phyloP scores from a whole-genome alignment of 2,797 vertebrate genomes.

The Pempheris klunzingeri region DNA sequence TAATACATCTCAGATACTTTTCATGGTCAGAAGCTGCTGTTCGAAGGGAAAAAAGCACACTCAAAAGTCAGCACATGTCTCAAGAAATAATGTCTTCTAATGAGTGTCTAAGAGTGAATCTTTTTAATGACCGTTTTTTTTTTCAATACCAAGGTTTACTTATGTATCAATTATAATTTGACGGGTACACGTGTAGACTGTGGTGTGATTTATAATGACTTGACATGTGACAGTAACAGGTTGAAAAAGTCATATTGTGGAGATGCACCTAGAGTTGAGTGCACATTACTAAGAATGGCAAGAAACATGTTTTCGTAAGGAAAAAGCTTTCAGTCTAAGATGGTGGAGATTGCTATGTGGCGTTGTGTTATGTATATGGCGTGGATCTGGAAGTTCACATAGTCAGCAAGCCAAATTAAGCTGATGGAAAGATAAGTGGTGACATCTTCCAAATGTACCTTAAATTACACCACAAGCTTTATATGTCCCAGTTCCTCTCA shows the following conservation, averaged over 20 bases:
- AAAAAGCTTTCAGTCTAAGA: constrained; percentile 24
- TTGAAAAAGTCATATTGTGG: too few relatives aligned
- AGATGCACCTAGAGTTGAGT: background rate
- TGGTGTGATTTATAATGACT: too few relatives aligned
- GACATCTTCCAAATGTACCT: constrained; percentile 11
- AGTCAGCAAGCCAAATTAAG: constrained; percentile 1
- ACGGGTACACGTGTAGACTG: too few relatives aligned
- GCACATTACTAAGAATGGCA: background rate
- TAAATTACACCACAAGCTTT: background rate
- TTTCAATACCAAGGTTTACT: too few relatives aligned
- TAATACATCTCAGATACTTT: too few relatives aligned
- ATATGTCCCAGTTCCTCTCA: background rate
- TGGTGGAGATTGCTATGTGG: background rate
- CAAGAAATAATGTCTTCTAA: background rate
- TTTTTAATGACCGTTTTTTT: too few relatives aligned
- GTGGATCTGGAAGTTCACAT: constrained; percentile 1
- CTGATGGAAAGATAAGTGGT: constrained; percentile 19
- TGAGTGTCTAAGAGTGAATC: too few relatives aligned
- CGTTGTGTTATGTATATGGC: background rate
- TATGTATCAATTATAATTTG: too few relatives aligned
- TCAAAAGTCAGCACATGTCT: too few relatives aligned
- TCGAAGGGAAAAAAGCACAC: too few relatives aligned
- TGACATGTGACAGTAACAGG: too few relatives aligned
- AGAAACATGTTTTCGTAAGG: constrained; percentile 1
- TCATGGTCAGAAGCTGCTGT: too few relatives aligned